Evolutionary conservation across 2,113 vertebrate species (phyloP).

Genomic region (Oreotrochilus melanogaster): DNA sequence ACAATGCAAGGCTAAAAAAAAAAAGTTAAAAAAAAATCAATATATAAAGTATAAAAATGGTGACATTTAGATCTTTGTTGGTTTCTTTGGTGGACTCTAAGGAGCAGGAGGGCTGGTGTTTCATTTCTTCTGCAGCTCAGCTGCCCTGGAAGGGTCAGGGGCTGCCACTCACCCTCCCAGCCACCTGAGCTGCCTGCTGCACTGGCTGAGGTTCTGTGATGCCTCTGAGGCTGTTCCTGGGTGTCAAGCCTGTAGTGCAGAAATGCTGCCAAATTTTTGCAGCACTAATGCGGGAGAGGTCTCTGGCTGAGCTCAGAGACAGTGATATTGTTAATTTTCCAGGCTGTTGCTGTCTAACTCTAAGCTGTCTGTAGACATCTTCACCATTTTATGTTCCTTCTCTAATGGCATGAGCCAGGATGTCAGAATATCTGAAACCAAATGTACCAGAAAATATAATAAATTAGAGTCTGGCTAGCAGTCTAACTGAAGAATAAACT

Average conservation of each 20-base stretch:
- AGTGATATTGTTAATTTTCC: constrained; percentile 66
- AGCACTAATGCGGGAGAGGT: background rate
- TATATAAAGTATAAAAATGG: background rate
- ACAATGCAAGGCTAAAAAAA: background rate
- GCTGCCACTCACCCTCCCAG: accelerated
- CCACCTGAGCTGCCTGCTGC: background rate
- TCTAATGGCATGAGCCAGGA: constrained; percentile 58
- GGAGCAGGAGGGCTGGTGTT: background rate
- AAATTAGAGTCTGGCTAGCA: constrained; percentile 59
- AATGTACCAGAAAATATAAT: constrained; percentile 77
- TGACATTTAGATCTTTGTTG: accelerated
- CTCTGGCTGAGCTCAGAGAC: background rate
- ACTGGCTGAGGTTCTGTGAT: background rate
- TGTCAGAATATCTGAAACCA: constrained; percentile 70
- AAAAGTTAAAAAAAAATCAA: background rate
- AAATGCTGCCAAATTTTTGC: constrained; percentile 12
- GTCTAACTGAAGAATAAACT: constrained; percentile 73
- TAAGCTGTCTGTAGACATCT: constrained; percentile 17
- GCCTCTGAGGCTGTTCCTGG: background rate
- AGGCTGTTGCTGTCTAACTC: constrained; percentile 48
- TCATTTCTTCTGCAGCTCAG: background rate
- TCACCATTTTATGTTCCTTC: constrained; percentile 57
- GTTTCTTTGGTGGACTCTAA: background rate
- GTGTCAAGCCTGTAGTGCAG: background rate
- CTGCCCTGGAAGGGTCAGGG: background rate